Evolutionary conservation across 1,140 invertebrate genomes (phyloP), one percentile per base, ranked within the genome.

Genomic region (Ooceraea biroi): DNA sequence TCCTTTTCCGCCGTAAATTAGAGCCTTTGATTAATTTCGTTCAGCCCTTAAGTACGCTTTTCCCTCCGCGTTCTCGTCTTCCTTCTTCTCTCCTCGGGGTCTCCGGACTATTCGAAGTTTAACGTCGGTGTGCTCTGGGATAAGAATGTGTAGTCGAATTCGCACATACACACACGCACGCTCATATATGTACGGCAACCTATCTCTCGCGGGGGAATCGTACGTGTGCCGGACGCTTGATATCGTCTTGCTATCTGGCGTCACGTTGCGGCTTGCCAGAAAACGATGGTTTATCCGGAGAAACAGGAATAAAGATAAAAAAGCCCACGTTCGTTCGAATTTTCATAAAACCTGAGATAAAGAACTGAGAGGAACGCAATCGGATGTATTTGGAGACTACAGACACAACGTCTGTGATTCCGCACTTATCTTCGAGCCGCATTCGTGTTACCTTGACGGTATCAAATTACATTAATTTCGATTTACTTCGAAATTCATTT

Each of bases 1-100:
- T 52, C 25, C 27, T 57, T 44, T 25, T 36, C n/a, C 11, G 2
- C 27, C 19, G 73, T 58, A 78, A 83, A 83, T 83, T 66, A 66
- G 36, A 77, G 55, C 17, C 25, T 58, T 76, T 52, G 19, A 76
- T 83, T 77, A 83, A 77, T 78, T 78, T 83, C 17, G 50, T 65
- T 77, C n/a, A 22, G 22, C 30, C 25, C 41, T 77, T 78, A 83
- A 83, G 78, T 78, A 77, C 11, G 11, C 41, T 77, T 66, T 50
- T 73, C 25, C 17, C n/a, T 36, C n/a, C 30, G 11, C 27, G 0
- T 41, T 68, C 48, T n/a, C 22, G 5, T 55, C 17, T 44, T 57
- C 10, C 58, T 41, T 52, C n/a, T 22, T 27, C 1, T 74, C 44
- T 61, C 1, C 74, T 55, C 63, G 3, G 12, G 7, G 3, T 78